Base-by-base conservation (phyloP, 2,888 invertebrate species). In the Caradrina kadenii region DNA sequence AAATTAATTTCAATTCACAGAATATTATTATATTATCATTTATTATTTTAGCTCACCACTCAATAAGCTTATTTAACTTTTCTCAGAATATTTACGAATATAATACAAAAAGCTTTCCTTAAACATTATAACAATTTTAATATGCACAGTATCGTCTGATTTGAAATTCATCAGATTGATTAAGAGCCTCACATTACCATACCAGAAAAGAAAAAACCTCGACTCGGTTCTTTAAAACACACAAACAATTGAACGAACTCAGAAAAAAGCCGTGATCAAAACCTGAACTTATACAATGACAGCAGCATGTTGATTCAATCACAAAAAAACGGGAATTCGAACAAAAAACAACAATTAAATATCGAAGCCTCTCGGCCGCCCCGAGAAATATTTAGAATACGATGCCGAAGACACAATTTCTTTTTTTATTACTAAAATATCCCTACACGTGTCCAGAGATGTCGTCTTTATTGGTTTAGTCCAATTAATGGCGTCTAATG, bases 341-440 rank as follows among this genome's bases (percentile, higher is more conserved):
- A 94, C 92, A 96, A 96, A 83, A 95, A 95, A 95, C 95, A 93
- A 95, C 95, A 96, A 96, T 96, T 96, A 96, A 95, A 94, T 88
- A 90, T 84, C 80, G 83, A 88, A 85, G 87, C 89, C 83, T 86
- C 80, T 85, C 88, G 92, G 90, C 89, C 86, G 90, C 80, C 91
- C 90, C 91, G 92, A 93, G 94, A 93, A 94, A 96, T 95, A 93
- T 94, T 95, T 94, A 93, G 92, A 94, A 95, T 95, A 92, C 92
- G 92, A 85, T 81, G 72, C 82, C 80, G 81, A 84, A 84, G 83
- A 54, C 76, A 83, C 84, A 81, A 81, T 83, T 85, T 80, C 73
- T 75, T 86, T 86, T 88, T 87, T 88, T 89, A 87, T 87, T 75
- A 88, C 83, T 83, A 87, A 89, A 89, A 87, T 85, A 82, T 83